Conservation (phyloP, 2,113 vertebrate species). For the Crocuta crocuta region DNA sequence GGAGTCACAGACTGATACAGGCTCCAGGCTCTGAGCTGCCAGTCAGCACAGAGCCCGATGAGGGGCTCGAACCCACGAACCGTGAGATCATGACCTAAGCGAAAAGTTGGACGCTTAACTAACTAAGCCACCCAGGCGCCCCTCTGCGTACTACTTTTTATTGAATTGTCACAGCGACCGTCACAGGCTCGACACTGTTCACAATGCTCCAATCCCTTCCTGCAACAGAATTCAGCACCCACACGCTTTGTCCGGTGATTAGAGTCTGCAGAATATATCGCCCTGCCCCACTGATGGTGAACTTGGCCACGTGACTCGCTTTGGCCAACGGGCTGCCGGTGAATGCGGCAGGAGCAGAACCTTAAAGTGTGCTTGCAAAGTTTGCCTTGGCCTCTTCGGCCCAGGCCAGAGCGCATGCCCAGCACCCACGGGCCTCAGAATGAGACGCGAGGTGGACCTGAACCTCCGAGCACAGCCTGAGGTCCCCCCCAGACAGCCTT, state of each 20-base stretch:
- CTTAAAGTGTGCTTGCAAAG: too few species aligned
- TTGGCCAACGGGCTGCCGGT: neutral
- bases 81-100: too few species aligned
- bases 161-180: neutral
- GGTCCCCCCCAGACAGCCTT: neutral
- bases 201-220: neutral
- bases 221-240: neutral
- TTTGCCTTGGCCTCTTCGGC: neutral
- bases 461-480: neutral
- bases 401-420: neutral
- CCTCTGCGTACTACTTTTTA: neutral
- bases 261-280: neutral
- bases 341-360: neutral
- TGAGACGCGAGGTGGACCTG: neutral
- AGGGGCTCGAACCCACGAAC: too few species aligned
- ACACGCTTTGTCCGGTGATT: neutral
- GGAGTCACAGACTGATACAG: too few species aligned
- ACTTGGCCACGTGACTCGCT: neutral
- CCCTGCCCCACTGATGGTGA: neutral
- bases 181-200: accelerated
- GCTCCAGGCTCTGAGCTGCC: too few species aligned
- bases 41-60: too few species aligned
- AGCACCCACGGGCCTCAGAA: neutral
- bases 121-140: too few species aligned
- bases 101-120: too few species aligned